Evolutionary conservation across 2,113 vertebrate genomes (phyloP).

Genomic region (Apus apus): DNA sequence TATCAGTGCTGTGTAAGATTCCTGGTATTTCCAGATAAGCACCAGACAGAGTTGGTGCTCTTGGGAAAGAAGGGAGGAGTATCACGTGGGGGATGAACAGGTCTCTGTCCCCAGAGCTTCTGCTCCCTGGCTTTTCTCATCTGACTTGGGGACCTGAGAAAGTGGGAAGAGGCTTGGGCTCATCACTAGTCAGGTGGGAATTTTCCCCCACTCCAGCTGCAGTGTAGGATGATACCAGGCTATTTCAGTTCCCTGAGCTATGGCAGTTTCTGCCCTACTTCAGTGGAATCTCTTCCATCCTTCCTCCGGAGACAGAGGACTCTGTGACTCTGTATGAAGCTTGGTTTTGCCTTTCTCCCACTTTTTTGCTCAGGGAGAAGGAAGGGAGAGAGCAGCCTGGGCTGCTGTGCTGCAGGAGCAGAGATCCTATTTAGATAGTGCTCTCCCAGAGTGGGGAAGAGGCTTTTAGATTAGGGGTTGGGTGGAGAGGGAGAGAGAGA

Average conservation of each 20-base stretch:
- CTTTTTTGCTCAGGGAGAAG: neutral
- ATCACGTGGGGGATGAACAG: neutral
- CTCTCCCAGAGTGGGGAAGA: neutral
- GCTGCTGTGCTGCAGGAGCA: neutral
- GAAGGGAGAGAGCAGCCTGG: neutral
- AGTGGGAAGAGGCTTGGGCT: neutral
- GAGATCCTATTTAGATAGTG: neutral
- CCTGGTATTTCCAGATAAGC: conserved; percentile 30
- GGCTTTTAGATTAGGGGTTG: neutral
- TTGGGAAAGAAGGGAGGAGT: neutral
- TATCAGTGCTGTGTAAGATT: neutral
- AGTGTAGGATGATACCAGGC: neutral
- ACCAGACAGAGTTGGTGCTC: neutral
- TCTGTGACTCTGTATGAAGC: accelerated
- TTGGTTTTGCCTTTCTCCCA: neutral
- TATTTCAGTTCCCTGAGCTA: neutral
- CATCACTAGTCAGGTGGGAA: neutral
- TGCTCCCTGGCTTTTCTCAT: neutral
- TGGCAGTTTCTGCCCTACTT: neutral
- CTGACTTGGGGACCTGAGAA: neutral
- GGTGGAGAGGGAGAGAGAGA: neutral
- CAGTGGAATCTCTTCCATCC: neutral
- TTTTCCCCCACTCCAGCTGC: neutral
- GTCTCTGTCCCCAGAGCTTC: neutral
- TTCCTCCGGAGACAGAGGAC: neutral